Conservation (phyloP, 1,140 invertebrate species). For the Coenobita brevimanus region DNA sequence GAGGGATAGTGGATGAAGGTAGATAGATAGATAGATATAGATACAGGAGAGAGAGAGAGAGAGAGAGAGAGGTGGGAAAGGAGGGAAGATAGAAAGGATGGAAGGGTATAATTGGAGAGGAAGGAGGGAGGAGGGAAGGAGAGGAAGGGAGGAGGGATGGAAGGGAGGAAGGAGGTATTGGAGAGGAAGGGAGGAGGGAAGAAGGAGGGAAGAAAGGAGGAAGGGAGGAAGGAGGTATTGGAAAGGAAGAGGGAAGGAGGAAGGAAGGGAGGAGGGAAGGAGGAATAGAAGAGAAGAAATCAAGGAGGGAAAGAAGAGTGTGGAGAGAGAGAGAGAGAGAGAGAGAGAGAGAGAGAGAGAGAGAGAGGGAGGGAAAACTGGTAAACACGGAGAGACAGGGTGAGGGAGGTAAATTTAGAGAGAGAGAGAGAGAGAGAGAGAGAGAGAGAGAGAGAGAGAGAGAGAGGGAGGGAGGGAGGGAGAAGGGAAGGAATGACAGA, state of each 20-base stretch:
- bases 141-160: not conserved
- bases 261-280: not conserved
- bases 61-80: slow-evolving; percentile 1
- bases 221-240: not conserved
- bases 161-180: not conserved
- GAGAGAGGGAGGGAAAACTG: not conserved
- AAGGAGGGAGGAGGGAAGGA: slow-evolving; percentile 1
- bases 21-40: not conserved
- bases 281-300: not conserved
- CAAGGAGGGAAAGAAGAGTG: not conserved
- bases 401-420: no score
- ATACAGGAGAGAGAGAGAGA: no score
- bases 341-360: not conserved
- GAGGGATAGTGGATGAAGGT: not conserved
- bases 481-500: no score
- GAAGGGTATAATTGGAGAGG: no score
- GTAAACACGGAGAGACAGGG: not conserved
- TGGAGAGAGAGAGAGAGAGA: not conserved
- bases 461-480: not conserved
- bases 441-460: not conserved
- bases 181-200: slow-evolving; percentile 2
- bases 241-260: not conserved
- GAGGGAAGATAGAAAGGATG: no score
- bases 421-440: no score
- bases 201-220: not conserved